Evolutionary conservation across 2,888 invertebrate species (phyloP).

Genomic region (Magallana nippona): DNA sequence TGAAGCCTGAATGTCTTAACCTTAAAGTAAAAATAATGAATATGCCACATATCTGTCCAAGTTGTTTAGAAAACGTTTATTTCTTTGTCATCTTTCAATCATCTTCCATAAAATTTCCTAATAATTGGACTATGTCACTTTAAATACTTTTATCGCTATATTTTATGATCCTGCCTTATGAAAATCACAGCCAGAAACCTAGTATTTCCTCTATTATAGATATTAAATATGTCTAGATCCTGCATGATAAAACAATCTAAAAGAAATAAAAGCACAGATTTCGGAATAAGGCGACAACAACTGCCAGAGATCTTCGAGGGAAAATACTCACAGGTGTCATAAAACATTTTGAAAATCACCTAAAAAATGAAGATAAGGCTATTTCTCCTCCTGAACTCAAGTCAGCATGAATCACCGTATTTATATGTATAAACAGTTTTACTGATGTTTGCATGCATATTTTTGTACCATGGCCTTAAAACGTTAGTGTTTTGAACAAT

Average conservation of each 20-base stretch:
- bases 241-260: not conserved
- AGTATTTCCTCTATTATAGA: constrained; percentile 17
- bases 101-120: not conserved
- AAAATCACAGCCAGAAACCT: constrained; percentile 10
- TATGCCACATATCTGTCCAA: not conserved
- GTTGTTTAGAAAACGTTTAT: not conserved
- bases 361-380: not conserved
- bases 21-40: not conserved
- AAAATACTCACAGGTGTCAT: not conserved
- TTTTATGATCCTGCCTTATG: not conserved
- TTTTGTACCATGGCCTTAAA: no score
- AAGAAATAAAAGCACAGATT: not conserved
- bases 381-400: not conserved
- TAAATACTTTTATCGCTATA: constrained; percentile 29
- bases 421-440: no score
- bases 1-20: no score
- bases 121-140: constrained; percentile 1
- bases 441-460: no score
- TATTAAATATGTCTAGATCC: constrained; percentile 24
- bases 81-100: not conserved
- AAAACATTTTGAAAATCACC: not conserved
- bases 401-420: not conserved
- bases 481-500: no score
- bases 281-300: not conserved
- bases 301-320: not conserved